These are phyloP conservation scores for Toxonevra muliebris DNA, from an alignment of 2,888 invertebrate species.

Conservation along the genomic window DNA sequence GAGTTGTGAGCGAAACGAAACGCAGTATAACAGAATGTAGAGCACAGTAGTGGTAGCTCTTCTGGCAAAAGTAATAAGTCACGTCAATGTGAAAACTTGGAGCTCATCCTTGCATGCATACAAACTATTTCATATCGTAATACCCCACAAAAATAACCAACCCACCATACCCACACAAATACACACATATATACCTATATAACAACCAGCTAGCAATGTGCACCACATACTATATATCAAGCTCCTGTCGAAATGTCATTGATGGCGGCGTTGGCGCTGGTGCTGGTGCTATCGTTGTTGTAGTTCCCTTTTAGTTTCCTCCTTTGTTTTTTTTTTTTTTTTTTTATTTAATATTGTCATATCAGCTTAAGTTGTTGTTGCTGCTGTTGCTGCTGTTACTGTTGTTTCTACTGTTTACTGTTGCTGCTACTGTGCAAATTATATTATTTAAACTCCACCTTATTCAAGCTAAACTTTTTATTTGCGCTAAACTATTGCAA, in stretches of 20 bases:
- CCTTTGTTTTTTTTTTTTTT: no score
- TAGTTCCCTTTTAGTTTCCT: no score
- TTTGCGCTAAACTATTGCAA: constrained; percentile 45
- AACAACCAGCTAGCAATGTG: neutral
- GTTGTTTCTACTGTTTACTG: neutral
- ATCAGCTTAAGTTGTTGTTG: neutral
- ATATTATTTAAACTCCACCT: constrained; percentile 51
- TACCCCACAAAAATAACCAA: no score
- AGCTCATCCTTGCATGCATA: neutral
- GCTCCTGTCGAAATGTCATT: neutral
- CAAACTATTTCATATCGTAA: no score
- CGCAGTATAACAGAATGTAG: no score
- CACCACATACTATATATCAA: neutral
- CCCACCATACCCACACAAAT: no score
- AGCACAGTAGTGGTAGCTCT: constrained; percentile 37
- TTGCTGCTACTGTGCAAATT: constrained; percentile 43
- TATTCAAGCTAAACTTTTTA: constrained; percentile 54
- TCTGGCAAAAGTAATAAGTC: constrained; percentile 33
- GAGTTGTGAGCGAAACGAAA: constrained; percentile 33
- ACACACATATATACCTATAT: no score
- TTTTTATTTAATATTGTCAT: neutral
- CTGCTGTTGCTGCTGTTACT: neutral
- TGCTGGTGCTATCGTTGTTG: neutral
- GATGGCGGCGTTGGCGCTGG: neutral
- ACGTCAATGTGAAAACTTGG: constrained; percentile 27